Evolutionary conservation across 2,113 vertebrate species (phyloP).

Genomic region (Plecturocebus donacophilus): DNA sequence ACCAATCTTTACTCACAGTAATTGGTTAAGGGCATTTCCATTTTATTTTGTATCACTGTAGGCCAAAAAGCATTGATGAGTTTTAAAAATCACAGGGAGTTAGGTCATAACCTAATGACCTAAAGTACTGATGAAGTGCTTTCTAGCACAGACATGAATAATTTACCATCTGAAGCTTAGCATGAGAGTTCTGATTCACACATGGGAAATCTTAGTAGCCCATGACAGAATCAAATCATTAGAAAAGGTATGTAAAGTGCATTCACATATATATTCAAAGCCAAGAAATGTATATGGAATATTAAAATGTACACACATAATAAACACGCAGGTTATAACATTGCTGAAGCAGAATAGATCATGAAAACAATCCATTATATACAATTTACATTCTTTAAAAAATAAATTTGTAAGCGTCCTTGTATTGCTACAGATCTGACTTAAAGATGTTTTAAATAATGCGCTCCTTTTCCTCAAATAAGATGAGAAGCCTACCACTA

Average conservation of each 20-base stretch:
- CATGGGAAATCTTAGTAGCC: conserved; percentile 11
- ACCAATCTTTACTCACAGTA: conserved; percentile 13
- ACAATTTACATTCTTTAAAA: background rate
- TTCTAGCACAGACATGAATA: background rate
- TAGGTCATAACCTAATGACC: background rate
- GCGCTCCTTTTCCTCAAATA: background rate
- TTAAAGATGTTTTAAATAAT: background rate
- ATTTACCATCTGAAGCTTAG: background rate
- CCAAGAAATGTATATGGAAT: background rate
- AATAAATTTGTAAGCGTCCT: background rate
- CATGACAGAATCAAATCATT: conserved; percentile 1
- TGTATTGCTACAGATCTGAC: background rate
- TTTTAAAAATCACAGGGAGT: background rate
- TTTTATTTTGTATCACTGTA: conserved; percentile 7
- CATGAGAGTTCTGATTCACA: conserved; percentile 7
- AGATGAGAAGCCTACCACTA: background rate
- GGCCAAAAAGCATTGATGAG: background rate
- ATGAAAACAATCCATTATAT: background rate
- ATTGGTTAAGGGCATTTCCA: background rate
- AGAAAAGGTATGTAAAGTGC: background rate
- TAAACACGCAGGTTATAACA: background rate
- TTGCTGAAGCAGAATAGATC: background rate
- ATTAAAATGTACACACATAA: background rate
- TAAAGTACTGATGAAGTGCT: background rate
- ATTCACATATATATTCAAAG: conserved; percentile 10